Percentiles rank a stretch among this genome's conserved stretches.
Evolutionary conservation across 2,113 vertebrate genomes (phyloP).

Genomic region (Clupea harengus): DNA sequence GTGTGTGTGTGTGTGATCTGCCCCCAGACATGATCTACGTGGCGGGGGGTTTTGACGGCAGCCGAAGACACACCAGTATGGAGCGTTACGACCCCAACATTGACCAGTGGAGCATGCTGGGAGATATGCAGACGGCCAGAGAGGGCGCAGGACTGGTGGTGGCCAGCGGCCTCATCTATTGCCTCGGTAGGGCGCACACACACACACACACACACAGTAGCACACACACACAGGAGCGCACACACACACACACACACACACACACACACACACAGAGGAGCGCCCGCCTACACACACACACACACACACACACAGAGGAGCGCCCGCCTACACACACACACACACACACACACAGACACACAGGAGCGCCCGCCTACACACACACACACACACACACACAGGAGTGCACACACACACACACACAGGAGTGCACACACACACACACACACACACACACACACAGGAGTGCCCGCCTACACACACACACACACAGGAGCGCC

Average conservation of each 20-base stretch:
- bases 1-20: neutral
- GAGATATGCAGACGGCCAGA: constrained; percentile 97
- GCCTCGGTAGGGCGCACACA: constrained; percentile 77
- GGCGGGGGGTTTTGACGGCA: constrained; percentile 94
- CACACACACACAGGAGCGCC: neutral
- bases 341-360: neutral
- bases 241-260: neutral
- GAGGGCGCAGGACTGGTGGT: constrained; percentile 96
- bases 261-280: too few species aligned
- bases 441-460: neutral
- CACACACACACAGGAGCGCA: neutral
- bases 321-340: neutral
- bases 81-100: constrained; percentile 98
- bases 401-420: neutral
- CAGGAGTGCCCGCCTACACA: neutral
- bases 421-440: neutral
- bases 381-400: neutral
- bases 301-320: neutral
- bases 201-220: neutral
- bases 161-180: constrained; percentile 94
- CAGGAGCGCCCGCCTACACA: neutral
- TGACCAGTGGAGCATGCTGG: constrained; percentile 99
- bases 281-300: neutral
- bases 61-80: constrained; percentile 97
- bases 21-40: constrained; percentile 95